Evolutionary conservation across 2,113 vertebrate species (phyloP).

Genomic region (Camelus dromedarius): DNA sequence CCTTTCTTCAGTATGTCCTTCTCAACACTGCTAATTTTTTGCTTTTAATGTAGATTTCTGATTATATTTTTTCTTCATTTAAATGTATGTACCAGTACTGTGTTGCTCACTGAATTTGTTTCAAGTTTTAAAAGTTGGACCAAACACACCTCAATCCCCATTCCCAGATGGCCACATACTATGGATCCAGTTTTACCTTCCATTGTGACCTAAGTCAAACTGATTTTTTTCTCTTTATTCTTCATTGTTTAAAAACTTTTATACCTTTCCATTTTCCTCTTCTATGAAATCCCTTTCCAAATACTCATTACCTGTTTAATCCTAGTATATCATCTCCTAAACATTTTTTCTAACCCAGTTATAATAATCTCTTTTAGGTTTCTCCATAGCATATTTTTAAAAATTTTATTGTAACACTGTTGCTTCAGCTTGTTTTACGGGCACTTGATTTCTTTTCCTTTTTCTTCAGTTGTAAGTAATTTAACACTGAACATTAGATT

Average conservation of each 20-base stretch:
- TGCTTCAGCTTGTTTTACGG: background rate
- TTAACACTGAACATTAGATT: background rate
- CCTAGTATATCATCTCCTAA: background rate
- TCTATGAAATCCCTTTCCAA: background rate
- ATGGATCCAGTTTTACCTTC: background rate
- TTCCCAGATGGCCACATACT: background rate
- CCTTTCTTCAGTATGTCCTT: background rate
- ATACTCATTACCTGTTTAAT: background rate
- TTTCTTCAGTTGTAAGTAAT: background rate
- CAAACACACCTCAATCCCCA: background rate
- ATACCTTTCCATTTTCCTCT: background rate
- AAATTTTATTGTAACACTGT: background rate
- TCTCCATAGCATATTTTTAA: background rate
- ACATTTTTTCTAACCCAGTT: background rate
- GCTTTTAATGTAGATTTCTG: background rate
- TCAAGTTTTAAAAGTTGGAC: background rate
- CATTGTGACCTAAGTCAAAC: background rate
- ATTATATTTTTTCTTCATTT: background rate
- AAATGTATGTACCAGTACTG: background rate
- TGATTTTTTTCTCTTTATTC: background rate
- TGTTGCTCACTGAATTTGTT: background rate
- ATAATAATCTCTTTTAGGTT: background rate
- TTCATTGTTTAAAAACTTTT: background rate
- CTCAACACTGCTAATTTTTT: background rate
- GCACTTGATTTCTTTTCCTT: background rate